phyloP scores from a whole-genome alignment of 2,888 invertebrate species.

The Eudasyphora cyanicolor region DNA sequence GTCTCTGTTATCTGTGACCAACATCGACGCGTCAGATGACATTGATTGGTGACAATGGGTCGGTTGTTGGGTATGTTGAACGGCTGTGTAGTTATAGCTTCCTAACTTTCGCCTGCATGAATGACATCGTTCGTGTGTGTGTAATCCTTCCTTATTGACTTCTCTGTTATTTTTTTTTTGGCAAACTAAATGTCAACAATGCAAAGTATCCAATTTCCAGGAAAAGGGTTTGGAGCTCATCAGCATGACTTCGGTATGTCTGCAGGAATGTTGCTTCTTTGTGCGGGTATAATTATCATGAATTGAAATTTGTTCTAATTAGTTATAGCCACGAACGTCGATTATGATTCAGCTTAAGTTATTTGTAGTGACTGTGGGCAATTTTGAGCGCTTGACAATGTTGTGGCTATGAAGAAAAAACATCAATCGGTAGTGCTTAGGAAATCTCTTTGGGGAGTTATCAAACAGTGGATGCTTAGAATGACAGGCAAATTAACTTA shows the following conservation, averaged over 20 bases:
- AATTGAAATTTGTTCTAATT: conserved; percentile 77
- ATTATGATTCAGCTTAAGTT: conserved; percentile 61
- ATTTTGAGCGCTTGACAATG: not conserved
- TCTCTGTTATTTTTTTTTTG: conserved; percentile 30
- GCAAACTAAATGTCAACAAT: conserved; percentile 43
- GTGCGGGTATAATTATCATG: not conserved
- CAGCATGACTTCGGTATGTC: conserved; percentile 50
- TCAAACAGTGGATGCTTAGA: too few species aligned
- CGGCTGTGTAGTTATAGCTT: conserved; percentile 40
- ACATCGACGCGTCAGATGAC: conserved; percentile 67
- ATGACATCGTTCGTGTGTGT: conserved; percentile 58
- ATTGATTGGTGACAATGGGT: conserved; percentile 66
- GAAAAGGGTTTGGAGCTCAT: conserved; percentile 48
- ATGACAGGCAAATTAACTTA: too few species aligned
- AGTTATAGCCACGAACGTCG: conserved; percentile 77
- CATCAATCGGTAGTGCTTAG: too few species aligned
- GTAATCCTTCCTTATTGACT: conserved; percentile 61
- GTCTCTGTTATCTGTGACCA: conserved; percentile 71
- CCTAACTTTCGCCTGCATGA: conserved; percentile 33
- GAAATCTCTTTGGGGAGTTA: not conserved
- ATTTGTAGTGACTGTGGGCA: not conserved
- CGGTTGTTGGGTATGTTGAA: conserved; percentile 30
- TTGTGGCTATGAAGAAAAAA: not conserved
- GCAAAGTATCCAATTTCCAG: conserved; percentile 51
- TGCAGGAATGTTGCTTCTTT: not conserved